Conservation (phyloP, 2,113 vertebrate species). For the Barnardius zonarius region DNA sequence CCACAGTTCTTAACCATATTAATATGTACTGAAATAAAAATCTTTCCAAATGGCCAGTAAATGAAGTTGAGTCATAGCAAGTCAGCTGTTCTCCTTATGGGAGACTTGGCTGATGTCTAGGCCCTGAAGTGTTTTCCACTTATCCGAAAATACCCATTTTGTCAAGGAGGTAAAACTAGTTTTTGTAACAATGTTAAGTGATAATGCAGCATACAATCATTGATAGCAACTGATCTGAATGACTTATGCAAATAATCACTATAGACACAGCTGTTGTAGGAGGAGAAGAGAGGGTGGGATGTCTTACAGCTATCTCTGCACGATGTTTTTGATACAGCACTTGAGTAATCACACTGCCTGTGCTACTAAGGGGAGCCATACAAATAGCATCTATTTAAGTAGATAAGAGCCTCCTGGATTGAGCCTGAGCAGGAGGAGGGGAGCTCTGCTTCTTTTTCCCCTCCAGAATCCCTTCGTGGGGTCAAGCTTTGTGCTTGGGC, state of each 20-base stretch:
- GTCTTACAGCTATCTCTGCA: neutral
- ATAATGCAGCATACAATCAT: neutral
- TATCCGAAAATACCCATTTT: neutral
- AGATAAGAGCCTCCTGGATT: neutral
- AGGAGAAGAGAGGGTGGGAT: neutral
- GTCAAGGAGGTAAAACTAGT: neutral
- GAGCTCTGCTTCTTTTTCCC: neutral
- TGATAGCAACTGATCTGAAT: neutral
- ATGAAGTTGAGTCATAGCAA: neutral
- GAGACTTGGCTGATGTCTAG: neutral
- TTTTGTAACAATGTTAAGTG: neutral
- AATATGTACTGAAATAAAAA: neutral
- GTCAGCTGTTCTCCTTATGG: neutral
- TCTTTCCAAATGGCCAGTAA: neutral
- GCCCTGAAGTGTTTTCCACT: neutral
- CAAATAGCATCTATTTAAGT: neutral
- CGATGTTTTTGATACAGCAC: neutral
- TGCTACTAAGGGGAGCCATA: neutral
- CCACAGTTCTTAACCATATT: neutral
- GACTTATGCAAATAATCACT: neutral
- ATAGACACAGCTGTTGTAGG: neutral
- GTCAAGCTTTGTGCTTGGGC: neutral
- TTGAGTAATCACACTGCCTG: neutral
- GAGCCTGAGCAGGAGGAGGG: neutral
- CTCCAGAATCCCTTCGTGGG: fast-evolving